Conservation (phyloP, 1,140 invertebrate species). For the Drosophila nasuta region DNA sequence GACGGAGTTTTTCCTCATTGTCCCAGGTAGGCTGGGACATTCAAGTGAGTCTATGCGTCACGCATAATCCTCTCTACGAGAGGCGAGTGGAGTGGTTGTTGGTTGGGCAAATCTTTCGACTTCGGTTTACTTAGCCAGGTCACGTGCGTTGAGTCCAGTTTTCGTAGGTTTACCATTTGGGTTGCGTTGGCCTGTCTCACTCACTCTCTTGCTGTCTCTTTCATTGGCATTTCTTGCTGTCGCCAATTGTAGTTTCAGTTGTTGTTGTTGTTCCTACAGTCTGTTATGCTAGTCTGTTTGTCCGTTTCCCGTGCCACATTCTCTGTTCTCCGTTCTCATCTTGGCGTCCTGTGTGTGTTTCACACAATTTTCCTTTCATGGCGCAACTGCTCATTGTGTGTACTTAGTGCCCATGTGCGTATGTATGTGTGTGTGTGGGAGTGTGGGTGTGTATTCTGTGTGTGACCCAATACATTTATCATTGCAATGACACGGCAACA, state of each 20-base stretch:
- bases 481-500: conserved; percentile 73
- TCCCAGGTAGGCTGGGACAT: conserved; percentile 23
- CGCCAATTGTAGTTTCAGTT: conserved; percentile 12
- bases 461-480: conserved; percentile 76
- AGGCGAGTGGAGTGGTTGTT: not conserved
- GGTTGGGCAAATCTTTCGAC: not conserved
- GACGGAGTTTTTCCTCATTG: not conserved
- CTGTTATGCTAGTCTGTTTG: conserved; percentile 16
- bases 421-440: conserved; percentile 3
- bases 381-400: conserved; percentile 46
- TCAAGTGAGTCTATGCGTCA: conserved; percentile 22
- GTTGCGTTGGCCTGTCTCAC: not conserved
- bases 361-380: conserved; percentile 72
- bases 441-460: not conserved
- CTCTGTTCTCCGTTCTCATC: not conserved
- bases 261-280: conserved; percentile 5
- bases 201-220: not conserved
- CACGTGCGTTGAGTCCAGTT: conserved; percentile 48
- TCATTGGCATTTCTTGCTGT: conserved; percentile 41
- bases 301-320: conserved; percentile 6
- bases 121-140: conserved; percentile 51
- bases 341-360: conserved; percentile 42
- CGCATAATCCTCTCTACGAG: conserved; percentile 27
- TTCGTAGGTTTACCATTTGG: not conserved
- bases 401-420: conserved; percentile 28